A percentile compares a stretch with the other conserved stretches of the same genome.
These are phyloP conservation scores for Cremastobaeus sp. DNA, from an alignment of 2,888 invertebrate genomes.

Conservation along the genomic window DNA sequence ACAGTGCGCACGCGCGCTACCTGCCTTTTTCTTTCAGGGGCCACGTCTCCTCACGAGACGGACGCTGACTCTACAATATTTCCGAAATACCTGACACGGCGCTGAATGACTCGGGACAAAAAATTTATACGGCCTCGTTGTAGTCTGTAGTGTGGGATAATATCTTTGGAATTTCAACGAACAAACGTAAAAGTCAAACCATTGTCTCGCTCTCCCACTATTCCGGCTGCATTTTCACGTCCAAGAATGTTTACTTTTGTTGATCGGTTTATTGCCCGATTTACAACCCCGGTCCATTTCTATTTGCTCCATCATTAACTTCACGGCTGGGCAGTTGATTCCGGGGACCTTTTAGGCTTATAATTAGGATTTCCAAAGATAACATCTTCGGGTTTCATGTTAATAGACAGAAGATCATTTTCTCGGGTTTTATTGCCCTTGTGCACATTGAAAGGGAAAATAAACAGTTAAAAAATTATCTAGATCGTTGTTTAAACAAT, in stretches of 20 bases:
- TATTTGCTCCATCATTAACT: constrained; percentile 28
- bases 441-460: too few relatives aligned
- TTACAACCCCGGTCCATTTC: background rate
- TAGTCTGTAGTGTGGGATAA: constrained; percentile 42
- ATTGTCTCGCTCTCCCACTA: constrained; percentile 27
- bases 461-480: too few relatives aligned
- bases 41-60: constrained; percentile 31
- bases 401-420: too few relatives aligned
- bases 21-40: constrained; percentile 61
- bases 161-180: constrained; percentile 46
- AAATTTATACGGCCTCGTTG: constrained; percentile 38
- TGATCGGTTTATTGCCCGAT: constrained; percentile 38
- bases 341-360: too few relatives aligned
- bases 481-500: too few relatives aligned
- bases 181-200: constrained; percentile 39
- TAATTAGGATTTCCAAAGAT: too few relatives aligned
- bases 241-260: constrained; percentile 31
- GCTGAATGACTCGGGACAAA: constrained; percentile 46
- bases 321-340: background rate
- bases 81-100: constrained; percentile 50
- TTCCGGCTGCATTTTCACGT: constrained; percentile 33
- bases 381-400: too few relatives aligned
- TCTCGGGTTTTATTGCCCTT: too few relatives aligned
- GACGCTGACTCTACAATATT: constrained; percentile 56
- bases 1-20: constrained; percentile 67